Conservation (phyloP, 2,113 vertebrate species). For the Laticauda laticaudata region DNA sequence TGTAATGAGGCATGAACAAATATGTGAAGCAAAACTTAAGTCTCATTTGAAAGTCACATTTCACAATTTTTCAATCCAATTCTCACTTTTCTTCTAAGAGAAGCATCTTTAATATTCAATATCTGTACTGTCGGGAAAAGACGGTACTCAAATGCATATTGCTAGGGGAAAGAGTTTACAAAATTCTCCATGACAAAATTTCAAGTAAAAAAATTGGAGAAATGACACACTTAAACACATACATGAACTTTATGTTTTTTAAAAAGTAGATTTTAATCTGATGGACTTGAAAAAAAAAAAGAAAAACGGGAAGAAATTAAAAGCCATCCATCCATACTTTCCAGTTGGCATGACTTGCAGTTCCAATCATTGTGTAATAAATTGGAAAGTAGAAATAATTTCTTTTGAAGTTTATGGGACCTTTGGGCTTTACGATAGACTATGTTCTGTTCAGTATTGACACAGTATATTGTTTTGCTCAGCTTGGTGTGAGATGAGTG, state of each 20-base stretch:
- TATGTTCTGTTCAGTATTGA: not conserved
- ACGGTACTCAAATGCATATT: not conserved
- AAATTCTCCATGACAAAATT: not conserved
- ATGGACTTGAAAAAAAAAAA: not conserved
- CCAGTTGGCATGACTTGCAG: not conserved
- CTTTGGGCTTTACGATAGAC: not conserved
- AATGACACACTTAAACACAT: not conserved
- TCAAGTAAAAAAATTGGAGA: not conserved
- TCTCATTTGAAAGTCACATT: not conserved
- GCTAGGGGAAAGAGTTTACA: not conserved
- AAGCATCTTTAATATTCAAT: not conserved
- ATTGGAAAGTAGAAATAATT: not conserved
- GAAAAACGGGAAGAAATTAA: not conserved
- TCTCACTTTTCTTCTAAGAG: not conserved
- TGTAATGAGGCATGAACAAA: not conserved
- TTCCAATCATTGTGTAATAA: not conserved
- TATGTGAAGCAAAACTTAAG: not conserved
- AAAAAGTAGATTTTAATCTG: not conserved
- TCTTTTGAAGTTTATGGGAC: not conserved
- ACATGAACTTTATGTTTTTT: not conserved
- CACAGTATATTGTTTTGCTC: not conserved
- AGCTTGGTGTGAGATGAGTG: not conserved
- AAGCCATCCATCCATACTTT: not conserved
- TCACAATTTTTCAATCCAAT: not conserved
- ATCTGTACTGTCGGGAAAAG: not conserved